phyloP scores from a whole-genome alignment of 2,113 vertebrate species.

The Murina feae region DNA sequence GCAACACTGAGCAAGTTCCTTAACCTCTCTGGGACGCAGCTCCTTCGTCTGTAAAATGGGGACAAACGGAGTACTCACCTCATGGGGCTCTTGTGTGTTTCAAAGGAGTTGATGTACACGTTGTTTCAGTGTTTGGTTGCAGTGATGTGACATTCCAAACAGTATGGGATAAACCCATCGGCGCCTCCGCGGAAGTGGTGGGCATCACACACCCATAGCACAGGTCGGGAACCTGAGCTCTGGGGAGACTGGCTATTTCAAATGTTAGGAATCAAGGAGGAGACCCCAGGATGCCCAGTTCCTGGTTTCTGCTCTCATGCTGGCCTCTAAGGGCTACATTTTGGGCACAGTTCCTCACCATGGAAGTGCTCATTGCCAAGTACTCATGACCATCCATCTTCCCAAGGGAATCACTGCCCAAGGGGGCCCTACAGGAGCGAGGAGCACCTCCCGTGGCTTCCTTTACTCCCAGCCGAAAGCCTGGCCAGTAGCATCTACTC shows the following conservation, averaged over 20 bases:
- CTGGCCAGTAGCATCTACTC: neutral
- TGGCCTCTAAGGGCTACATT: neutral
- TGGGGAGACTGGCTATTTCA: neutral
- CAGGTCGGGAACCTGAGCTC: neutral
- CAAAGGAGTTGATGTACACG: neutral
- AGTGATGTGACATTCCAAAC: neutral
- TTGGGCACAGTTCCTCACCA: neutral
- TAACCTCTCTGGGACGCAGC: neutral
- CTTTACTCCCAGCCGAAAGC: neutral
- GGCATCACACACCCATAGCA: accelerated
- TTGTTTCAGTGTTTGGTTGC: neutral
- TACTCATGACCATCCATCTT: neutral
- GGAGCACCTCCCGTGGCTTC: neutral
- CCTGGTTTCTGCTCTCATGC: neutral
- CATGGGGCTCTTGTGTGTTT: neutral
- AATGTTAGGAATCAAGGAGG: neutral
- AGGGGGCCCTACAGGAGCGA: neutral
- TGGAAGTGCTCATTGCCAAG: neutral
- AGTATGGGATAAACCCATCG: neutral
- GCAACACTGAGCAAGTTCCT: neutral
- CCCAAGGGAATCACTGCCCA: neutral
- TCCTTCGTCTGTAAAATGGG: neutral
- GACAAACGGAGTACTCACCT: neutral
- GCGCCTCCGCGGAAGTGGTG: neutral
- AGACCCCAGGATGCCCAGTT: neutral